Evolutionary conservation across 2,888 invertebrate species (phyloP), one percentile per base, ranked within the genome.

Genomic region (Andrena flavipes): DNA sequence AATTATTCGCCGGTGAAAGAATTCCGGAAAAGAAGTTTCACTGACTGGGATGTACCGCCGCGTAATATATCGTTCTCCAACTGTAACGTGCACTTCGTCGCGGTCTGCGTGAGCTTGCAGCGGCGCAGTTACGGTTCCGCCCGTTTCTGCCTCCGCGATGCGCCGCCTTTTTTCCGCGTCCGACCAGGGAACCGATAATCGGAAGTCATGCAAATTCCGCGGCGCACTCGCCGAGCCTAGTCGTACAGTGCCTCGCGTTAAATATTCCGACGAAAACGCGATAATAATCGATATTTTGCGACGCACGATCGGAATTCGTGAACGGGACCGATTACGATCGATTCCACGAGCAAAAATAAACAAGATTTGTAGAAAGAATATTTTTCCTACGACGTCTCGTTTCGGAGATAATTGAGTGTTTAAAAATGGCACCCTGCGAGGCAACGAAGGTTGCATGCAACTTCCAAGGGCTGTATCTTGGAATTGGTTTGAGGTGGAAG

Each of bases 151-250:
- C 23, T 48, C 49, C 10, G 16, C 30, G 67, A n/a, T n/a, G 64
- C 59, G 51, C 59, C 74, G 63, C 63, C 42, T 75, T 62, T 64
- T 76, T 80, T 20, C 51, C 49, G 29, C 35, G 26, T 59, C 56
- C 35, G 42, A 10, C 35, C 20, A 23, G 23, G n/a, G 68, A 76
- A 68, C 76, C 76, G 63, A 76, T 76, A 79, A 85, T 85, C 84
- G 84, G 84, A 79, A 79, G 71, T 84, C 79, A 76, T 69, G 84
- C 76, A 85, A 85, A 84, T 72, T 72, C 60, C 51, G 64, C 69
- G 49, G 49, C 20, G 49, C 62, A 76, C 20, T 79, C 63, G 48
- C 2, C 48, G 77, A 76, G 33, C n/a, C 8, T 33, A 26, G 5
- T 8, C 76, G 13, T 67, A 67, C 60, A 67, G 60, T 75, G 35